A percentile compares a stretch with the other conserved stretches of the same genome.
phyloP scores from a whole-genome alignment of 1,140 invertebrate genomes.

The Dreissena polymorpha region DNA sequence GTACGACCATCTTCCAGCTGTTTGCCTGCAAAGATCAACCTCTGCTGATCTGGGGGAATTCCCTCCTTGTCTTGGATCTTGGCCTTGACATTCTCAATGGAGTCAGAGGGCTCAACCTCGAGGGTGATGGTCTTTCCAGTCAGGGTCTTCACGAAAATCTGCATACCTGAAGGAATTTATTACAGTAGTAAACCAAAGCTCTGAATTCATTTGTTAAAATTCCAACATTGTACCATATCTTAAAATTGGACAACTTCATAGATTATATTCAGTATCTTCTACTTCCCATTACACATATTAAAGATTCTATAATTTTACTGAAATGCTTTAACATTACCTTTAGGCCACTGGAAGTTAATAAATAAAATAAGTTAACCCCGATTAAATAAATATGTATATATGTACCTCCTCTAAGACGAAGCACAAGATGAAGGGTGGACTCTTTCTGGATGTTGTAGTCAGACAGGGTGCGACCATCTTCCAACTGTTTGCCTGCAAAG shows the following conservation, averaged over 20 bases:
- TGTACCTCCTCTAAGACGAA: slow-evolving; percentile 80
- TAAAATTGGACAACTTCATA: no score
- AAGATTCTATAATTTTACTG: no score
- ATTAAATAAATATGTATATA: no score
- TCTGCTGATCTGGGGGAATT: slow-evolving; percentile 80
- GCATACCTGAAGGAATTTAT: slow-evolving; percentile 83
- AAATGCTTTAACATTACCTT: no score
- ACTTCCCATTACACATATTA: no score
- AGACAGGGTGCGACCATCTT: slow-evolving; percentile 93
- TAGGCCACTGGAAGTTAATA: no score
- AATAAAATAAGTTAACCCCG: no score
- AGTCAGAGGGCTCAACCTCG: slow-evolving; percentile 94
- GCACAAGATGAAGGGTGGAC: slow-evolving; percentile 87
- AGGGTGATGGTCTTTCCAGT: slow-evolving; percentile 85
- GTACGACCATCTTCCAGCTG: slow-evolving; percentile 96
- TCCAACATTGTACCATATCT: no score
- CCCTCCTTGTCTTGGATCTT: slow-evolving; percentile 95
- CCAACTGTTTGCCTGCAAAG: slow-evolving; percentile 92
- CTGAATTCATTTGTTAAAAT: no score
- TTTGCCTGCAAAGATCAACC: slow-evolving; percentile 86
- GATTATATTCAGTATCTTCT: no score
- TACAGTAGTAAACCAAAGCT: no score
- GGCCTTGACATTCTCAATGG: slow-evolving; percentile 96
- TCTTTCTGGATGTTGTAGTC: slow-evolving; percentile 96
- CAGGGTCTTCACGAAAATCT: slow-evolving; percentile 82